Evolutionary conservation across 2,888 invertebrate species (phyloP).

Genomic region (Limnephilus marmoratus): DNA sequence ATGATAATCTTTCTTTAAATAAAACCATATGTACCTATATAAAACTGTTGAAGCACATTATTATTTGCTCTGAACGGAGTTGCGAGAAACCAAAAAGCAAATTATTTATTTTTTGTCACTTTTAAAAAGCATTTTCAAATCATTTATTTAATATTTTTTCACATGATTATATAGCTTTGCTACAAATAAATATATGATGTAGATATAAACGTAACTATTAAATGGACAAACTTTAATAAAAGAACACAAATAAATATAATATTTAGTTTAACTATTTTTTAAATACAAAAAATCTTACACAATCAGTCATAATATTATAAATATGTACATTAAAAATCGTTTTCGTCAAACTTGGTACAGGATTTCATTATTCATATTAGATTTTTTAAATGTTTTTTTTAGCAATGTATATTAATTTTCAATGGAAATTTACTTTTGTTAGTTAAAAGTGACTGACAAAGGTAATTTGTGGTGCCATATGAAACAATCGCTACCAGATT

Average conservation of each 20-base stretch:
- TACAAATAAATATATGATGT: not conserved
- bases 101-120: not conserved
- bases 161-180: not conserved
- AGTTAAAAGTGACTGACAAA: not conserved
- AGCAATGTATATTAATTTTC: not conserved
- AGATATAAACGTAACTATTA: not conserved
- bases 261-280: constrained; percentile 33
- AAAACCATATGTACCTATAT: not conserved
- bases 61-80: not conserved
- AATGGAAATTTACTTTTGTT: not conserved
- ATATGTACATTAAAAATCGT: constrained; percentile 36
- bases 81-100: not conserved
- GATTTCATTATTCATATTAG: constrained; percentile 8
- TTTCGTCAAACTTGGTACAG: constrained; percentile 34
- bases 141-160: not conserved
- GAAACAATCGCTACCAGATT: not conserved
- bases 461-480: not conserved
- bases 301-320: constrained; percentile 63
- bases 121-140: constrained; percentile 8
- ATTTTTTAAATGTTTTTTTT: not conserved
- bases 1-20: not conserved
- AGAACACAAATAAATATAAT: not conserved
- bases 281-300: constrained; percentile 61
- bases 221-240: constrained; percentile 32
- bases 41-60: not conserved